These are phyloP conservation scores for Polyommatus icarus DNA, from an alignment of 2,888 invertebrate species.

Conservation along the genomic window DNA sequence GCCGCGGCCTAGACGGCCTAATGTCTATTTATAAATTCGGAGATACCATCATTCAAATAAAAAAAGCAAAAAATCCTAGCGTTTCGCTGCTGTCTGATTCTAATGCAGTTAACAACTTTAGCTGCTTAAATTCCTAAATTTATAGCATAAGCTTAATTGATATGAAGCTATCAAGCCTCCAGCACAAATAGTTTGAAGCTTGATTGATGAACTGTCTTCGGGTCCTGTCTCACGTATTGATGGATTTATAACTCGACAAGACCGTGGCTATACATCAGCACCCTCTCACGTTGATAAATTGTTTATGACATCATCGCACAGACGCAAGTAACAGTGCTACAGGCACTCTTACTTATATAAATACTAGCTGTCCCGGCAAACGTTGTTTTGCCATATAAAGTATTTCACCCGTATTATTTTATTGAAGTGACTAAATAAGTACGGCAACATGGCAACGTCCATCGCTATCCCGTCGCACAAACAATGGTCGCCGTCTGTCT, in stretches of 20 bases:
- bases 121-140: not conserved
- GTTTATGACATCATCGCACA: conserved; percentile 10
- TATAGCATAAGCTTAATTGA: not conserved
- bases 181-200: not conserved
- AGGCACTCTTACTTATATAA: too few relatives aligned
- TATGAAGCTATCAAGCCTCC: not conserved
- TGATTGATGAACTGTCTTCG: not conserved
- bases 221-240: not conserved
- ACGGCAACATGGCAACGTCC: too few relatives aligned
- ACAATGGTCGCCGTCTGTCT: too few relatives aligned
- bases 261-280: not conserved
- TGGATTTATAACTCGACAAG: conserved; percentile 12
- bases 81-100: not conserved
- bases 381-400: too few relatives aligned
- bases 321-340: not conserved
- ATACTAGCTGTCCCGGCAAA: too few relatives aligned
- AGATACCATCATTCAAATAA: not conserved
- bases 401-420: too few relatives aligned
- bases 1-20: too few relatives aligned
- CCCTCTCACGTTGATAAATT: not conserved
- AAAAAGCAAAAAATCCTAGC: not conserved
- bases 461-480: too few relatives aligned
- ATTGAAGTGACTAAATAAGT: too few relatives aligned
- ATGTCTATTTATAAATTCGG: too few relatives aligned
- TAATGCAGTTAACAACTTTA: not conserved